Percentiles rank a stretch among this genome's conserved stretches.
These are phyloP conservation scores for Merops nubicus DNA, from an alignment of 2,113 vertebrate genomes.

Conservation along the genomic window DNA sequence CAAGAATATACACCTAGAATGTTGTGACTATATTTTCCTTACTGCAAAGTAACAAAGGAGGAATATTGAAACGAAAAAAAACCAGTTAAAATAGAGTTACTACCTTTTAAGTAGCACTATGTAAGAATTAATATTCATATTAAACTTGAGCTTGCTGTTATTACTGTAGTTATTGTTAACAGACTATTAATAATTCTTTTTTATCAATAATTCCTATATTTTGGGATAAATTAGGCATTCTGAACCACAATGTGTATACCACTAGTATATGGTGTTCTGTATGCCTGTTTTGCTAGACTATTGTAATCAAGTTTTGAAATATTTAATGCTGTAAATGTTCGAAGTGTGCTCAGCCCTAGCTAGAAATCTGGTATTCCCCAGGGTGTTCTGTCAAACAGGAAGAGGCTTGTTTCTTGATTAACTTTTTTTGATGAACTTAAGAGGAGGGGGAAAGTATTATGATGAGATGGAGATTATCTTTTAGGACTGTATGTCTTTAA, in stretches of 20 bases:
- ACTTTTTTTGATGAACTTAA: background rate
- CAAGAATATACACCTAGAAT: background rate
- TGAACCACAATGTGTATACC: background rate
- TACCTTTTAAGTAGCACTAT: background rate
- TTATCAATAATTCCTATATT: background rate
- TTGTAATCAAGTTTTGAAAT: background rate
- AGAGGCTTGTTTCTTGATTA: background rate
- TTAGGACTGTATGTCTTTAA: background rate
- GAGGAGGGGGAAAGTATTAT: background rate
- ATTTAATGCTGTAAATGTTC: background rate
- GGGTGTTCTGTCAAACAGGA: background rate
- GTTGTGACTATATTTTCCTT: background rate
- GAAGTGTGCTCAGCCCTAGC: background rate
- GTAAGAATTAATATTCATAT: background rate
- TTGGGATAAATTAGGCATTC: background rate
- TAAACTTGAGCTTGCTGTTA: background rate
- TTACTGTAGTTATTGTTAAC: background rate
- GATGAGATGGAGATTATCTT: background rate
- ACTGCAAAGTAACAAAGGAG: background rate
- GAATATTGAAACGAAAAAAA: background rate
- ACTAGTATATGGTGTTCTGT: background rate
- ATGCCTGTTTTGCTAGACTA: background rate
- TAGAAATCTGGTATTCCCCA: background rate
- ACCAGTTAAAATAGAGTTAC: background rate
- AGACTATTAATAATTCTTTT: background rate